Evolutionary conservation across 2,888 invertebrate genomes (phyloP), one percentile per base, ranked within the genome.

Genomic region (Andrena haemorrhoa): DNA sequence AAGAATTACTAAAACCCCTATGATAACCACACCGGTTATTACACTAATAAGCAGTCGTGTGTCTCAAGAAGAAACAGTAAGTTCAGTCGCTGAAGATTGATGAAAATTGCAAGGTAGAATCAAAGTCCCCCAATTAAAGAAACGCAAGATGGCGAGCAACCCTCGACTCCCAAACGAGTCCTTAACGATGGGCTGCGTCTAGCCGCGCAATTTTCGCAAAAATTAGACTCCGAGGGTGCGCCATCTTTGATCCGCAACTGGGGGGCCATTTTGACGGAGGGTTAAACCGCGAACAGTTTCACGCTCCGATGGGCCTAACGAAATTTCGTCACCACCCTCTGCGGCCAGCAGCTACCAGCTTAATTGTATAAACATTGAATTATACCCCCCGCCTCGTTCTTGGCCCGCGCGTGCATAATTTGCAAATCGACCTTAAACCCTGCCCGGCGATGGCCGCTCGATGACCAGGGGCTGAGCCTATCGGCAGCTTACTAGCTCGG

Each of bases 321-420:
- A 92, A 91, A 87, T 93, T 92, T 90, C 85, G 73, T 75, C 84
- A 84, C 88, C 91, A 92, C 88, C 60, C 87, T 82, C 83, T 74
- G 41, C 16, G 69, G 74, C 86, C 71, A 33, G 82, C 90, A 88
- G 89, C 89, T 88, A 84, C 88, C 87, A 88, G 86, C 88, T 92
- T 92, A 93, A 93, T 93, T 92, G 91, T 92, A 93, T 92, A 93
- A 93, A 93, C 92, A 93, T 93, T 92, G 90, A 90, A 90, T 92
- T 92, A 92, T 90, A 86, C 86, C 88, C 86, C 86, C 88, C 85
- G 86, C 82, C 84, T 88, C 85, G 85, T 83, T 86, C 29, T 63
- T 58, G 64, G 31, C 70, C 35, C 29, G 63, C 72, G 68, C 83
- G 80, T 77, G 81, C 81, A 79, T 86, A 84, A 83, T 83, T 76